These are phyloP conservation scores for Plagodis pulveraria DNA, from an alignment of 2,888 invertebrate species.

Conservation along the genomic window DNA sequence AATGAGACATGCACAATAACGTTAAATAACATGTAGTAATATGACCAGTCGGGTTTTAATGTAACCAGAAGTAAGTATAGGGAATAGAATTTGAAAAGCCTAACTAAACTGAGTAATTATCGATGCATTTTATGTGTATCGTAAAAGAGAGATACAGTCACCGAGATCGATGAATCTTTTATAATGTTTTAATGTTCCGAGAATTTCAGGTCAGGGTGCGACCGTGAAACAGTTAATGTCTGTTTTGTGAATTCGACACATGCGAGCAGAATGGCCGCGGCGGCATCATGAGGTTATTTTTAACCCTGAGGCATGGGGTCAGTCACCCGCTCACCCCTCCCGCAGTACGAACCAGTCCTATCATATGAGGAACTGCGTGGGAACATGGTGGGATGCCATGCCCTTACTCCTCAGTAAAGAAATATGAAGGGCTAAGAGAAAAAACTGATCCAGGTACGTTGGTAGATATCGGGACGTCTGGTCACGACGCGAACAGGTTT, in stretches of 20 bases:
- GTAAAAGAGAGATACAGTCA: background rate
- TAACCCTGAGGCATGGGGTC: slow-evolving; percentile 82
- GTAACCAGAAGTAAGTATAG: too few relatives aligned
- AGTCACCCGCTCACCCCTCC: slow-evolving; percentile 80
- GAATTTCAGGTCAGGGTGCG: slow-evolving; percentile 80
- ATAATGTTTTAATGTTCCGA: slow-evolving; percentile 49
- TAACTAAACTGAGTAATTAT: slow-evolving; percentile 4
- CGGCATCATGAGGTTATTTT: slow-evolving; percentile 79
- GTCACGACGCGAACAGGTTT: slow-evolving; percentile 35
- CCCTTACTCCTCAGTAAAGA: slow-evolving; percentile 51
- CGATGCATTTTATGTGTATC: too few relatives aligned
- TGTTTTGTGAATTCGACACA: slow-evolving; percentile 84
- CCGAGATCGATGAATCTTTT: slow-evolving; percentile 25
- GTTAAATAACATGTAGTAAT: too few relatives aligned
- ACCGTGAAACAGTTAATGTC: slow-evolving; percentile 83
- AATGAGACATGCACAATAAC: slow-evolving; percentile 37
- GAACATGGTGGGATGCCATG: slow-evolving; percentile 69
- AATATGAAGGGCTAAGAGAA: slow-evolving; percentile 47
- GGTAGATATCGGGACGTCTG: slow-evolving; percentile 20
- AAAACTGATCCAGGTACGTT: slow-evolving; percentile 37
- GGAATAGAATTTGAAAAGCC: background rate
- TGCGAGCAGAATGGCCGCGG: slow-evolving; percentile 81
- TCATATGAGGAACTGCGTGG: slow-evolving; percentile 82
- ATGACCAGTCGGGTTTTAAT: too few relatives aligned
- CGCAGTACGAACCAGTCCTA: slow-evolving; percentile 77